A percentile compares a stretch with the other conserved stretches of the same genome.
Evolutionary conservation across 1,140 invertebrate genomes (phyloP).

Genomic region (Brachionus manjavacas): DNA sequence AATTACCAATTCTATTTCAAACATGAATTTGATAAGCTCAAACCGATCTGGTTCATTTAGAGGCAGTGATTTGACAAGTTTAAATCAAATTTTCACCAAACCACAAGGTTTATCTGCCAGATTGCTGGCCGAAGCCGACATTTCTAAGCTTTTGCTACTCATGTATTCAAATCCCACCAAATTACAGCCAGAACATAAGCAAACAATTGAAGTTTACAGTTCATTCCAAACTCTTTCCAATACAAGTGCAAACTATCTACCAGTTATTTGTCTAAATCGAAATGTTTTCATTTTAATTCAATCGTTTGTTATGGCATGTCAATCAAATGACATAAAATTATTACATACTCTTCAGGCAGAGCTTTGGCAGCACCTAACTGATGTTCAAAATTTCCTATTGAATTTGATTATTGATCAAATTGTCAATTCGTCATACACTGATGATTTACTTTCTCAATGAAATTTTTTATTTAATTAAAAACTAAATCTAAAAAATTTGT

Average conservation of each 20-base stretch:
- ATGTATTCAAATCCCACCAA: constrained; percentile 4
- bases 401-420: constrained; percentile 20
- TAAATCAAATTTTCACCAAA: background rate
- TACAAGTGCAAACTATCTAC: background rate
- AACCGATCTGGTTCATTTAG: background rate
- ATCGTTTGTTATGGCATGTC: constrained; percentile 35
- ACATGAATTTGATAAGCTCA: background rate
- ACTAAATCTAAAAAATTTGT: no score
- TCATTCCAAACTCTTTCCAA: constrained; percentile 1
- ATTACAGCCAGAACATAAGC: background rate
- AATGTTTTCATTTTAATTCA: constrained; percentile 21
- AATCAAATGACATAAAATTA: constrained; percentile 1
- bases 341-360: background rate
- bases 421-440: constrained; percentile 21
- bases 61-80: background rate
- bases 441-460: constrained; percentile 33
- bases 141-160: background rate
- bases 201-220: background rate
- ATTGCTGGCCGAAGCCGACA: constrained; percentile 8
- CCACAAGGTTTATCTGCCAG: background rate
- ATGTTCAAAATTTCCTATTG: constrained; percentile 13
- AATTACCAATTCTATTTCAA: background rate
- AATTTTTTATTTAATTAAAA: no score
- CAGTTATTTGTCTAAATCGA: background rate
- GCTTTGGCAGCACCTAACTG: background rate